phyloP scores from a whole-genome alignment of 2,797 vertebrate genomes.

The Adelosebastes latens region DNA sequence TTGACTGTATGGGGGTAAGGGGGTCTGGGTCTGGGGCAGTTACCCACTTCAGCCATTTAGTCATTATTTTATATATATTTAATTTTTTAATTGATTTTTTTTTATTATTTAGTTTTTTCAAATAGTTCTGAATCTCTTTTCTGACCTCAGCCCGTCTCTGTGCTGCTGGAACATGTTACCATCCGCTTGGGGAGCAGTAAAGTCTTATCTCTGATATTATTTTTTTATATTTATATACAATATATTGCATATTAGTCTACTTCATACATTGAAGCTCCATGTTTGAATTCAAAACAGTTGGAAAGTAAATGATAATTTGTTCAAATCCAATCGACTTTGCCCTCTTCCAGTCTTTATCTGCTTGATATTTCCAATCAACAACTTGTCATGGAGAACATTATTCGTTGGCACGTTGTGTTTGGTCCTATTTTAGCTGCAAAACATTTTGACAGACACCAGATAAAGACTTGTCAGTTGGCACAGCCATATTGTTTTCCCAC shows the following conservation, averaged over 20 bases:
- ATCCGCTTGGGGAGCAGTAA: neutral
- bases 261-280: neutral
- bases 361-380: slow-evolving; percentile 37
- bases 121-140: neutral
- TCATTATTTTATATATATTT: too few species aligned
- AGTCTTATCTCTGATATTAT: neutral
- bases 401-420: neutral
- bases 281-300: neutral
- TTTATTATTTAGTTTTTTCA: neutral
- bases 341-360: neutral
- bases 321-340: neutral
- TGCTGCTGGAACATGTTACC: neutral
- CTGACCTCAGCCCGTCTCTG: neutral
- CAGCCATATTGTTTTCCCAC: slow-evolving; percentile 57
- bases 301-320: neutral
- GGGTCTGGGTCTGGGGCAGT: neutral
- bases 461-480: slow-evolving; percentile 62
- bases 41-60: neutral
- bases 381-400: slow-evolving; percentile 25
- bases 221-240: neutral
- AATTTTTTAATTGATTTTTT: too few species aligned
- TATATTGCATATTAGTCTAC: neutral
- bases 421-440: slow-evolving; percentile 39
- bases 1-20: too few species aligned
- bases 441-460: slow-evolving; percentile 56